Evolutionary conservation across 2,888 invertebrate genomes (phyloP).

Genomic region (Meta bourneti): DNA sequence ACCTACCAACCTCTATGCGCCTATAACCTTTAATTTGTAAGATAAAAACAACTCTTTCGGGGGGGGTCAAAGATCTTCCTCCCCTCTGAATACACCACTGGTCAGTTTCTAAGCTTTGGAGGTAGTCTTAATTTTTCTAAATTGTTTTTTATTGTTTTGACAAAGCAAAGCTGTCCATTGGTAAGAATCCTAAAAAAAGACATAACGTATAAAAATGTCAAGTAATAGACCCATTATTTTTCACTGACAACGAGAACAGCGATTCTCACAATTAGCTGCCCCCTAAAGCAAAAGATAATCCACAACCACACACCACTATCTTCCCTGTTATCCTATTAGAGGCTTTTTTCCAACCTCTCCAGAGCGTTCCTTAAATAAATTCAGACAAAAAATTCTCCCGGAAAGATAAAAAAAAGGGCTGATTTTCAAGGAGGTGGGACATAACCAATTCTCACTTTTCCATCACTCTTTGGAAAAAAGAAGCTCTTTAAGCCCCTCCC

Average conservation of each 20-base stretch:
- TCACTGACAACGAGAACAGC: neutral
- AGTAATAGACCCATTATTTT: too few relatives aligned
- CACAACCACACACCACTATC: neutral
- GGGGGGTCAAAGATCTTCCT: too few relatives aligned
- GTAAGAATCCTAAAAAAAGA: too few relatives aligned
- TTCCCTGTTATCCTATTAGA: neutral
- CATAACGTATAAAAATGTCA: too few relatives aligned
- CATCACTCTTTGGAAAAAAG: neutral
- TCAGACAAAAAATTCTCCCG: neutral
- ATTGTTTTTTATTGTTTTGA: too few relatives aligned
- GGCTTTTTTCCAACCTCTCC: neutral
- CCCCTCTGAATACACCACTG: too few relatives aligned
- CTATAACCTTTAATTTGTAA: too few relatives aligned
- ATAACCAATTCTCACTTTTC: neutral
- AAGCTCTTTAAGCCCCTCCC: neutral
- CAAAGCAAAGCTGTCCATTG: too few relatives aligned
- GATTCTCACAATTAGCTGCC: neutral
- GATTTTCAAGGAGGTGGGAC: neutral
- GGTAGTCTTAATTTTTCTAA: too few relatives aligned
- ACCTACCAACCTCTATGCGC: too few relatives aligned
- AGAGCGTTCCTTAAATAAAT: neutral
- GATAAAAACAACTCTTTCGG: too few relatives aligned
- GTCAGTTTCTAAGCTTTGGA: too few relatives aligned
- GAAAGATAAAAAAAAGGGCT: neutral
- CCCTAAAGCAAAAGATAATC: neutral